A percentile compares a stretch with the other conserved stretches of the same genome.
Conservation (phyloP, 2,113 vertebrate species). For the Pteronura brasiliensis region DNA sequence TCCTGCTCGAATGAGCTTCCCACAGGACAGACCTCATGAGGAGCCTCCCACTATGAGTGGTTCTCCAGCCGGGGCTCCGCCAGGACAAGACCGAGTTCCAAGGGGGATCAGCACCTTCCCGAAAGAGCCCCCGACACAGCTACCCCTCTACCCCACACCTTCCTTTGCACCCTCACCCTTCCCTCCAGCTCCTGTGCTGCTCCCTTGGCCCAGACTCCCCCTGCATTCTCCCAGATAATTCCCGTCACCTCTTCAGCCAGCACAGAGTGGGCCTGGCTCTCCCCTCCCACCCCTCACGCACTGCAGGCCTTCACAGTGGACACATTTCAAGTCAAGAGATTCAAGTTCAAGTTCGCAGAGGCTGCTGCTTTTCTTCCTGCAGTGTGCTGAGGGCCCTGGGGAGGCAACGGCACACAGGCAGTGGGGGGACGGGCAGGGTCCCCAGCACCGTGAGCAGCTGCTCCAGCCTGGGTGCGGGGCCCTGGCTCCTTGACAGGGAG, state of each 20-base stretch:
- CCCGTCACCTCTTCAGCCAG: not conserved
- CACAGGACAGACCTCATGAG: accelerated
- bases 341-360: too few species aligned
- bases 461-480: too few species aligned
- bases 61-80: too few species aligned
- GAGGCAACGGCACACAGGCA: not conserved
- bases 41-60: not conserved
- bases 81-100: not conserved
- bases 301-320: not conserved
- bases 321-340: accelerated
- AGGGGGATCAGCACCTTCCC: accelerated
- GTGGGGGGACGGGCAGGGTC: not conserved
- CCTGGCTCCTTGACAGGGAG: not conserved
- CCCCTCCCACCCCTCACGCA: not conserved
- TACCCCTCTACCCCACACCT: not conserved
- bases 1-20: not conserved
- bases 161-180: not conserved
- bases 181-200: not conserved
- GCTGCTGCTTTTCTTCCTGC: not conserved
- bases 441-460: not conserved
- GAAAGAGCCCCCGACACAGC: not conserved
- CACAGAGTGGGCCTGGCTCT: not conserved
- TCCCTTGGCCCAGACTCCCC: not conserved
- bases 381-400: not conserved
- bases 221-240: not conserved